Conservation (phyloP, 2,888 invertebrate species). For the Erpobdella octoculata region DNA sequence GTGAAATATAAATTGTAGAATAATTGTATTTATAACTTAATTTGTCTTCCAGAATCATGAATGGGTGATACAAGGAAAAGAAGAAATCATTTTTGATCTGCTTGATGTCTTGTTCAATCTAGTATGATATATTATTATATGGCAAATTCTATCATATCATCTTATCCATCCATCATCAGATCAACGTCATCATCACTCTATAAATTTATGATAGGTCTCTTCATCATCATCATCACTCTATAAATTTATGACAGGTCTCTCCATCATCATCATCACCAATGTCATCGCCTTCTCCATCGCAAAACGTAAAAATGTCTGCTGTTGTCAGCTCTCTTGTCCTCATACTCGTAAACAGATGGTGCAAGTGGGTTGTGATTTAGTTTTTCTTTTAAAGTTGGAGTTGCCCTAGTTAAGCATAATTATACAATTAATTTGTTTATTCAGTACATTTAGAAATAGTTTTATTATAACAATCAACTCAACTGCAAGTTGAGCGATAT, state of each 20-base stretch:
- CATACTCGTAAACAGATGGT: conserved; percentile 1
- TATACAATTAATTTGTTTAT: no score
- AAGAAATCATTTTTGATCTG: not conserved
- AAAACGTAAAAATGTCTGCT: not conserved
- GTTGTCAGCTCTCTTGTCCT: not conserved
- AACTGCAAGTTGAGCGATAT: no score
- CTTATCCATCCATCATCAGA: not conserved
- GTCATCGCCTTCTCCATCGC: no score
- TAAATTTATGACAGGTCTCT: not conserved
- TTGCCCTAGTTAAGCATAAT: no score
- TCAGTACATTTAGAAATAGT: no score
- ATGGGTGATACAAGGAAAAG: no score
- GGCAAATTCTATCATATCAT: no score
- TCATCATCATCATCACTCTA: not conserved
- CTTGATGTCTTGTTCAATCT: not conserved
- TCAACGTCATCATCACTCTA: not conserved
- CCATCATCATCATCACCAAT: not conserved
- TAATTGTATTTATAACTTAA: no score
- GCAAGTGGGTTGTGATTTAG: not conserved
- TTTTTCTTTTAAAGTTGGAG: not conserved
- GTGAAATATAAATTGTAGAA: no score
- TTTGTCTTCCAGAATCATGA: no score
- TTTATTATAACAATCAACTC: no score
- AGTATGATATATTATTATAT: no score
- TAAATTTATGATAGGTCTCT: not conserved